A percentile compares a stretch with the other conserved stretches of the same genome.
phyloP scores from a whole-genome alignment of 2,888 invertebrate genomes.

The Aphrophora alni region DNA sequence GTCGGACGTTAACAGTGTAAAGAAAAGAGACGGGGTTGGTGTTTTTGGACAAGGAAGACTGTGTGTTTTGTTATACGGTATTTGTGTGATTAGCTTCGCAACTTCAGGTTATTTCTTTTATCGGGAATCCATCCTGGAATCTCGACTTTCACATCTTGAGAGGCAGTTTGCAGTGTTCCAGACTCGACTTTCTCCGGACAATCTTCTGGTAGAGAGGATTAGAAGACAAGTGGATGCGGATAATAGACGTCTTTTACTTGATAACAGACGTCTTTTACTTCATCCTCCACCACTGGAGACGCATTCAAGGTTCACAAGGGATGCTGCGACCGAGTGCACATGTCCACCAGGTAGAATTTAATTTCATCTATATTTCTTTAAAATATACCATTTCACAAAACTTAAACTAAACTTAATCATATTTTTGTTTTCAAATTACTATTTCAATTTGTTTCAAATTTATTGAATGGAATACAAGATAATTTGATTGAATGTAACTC shows the following conservation, averaged over 20 bases:
- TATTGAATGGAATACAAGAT: no score
- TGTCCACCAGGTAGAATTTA: conserved; percentile 11
- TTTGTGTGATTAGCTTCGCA: conserved; percentile 68
- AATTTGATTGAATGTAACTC: no score
- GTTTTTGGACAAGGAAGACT: neutral
- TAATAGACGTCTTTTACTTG: neutral
- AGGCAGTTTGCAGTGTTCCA: conserved; percentile 63
- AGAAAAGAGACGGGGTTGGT: neutral
- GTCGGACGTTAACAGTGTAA: neutral
- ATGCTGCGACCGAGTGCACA: conserved; percentile 23
- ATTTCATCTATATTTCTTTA: no score
- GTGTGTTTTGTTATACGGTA: conserved; percentile 61
- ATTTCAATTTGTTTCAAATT: no score
- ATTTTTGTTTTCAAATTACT: no score
- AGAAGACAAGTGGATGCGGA: conserved; percentile 60
- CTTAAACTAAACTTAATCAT: no score
- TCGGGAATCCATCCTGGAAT: conserved; percentile 64
- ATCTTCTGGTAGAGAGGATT: conserved; percentile 62
- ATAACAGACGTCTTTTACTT: conserved; percentile 47
- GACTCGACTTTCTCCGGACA: conserved; percentile 59
- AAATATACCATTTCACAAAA: no score
- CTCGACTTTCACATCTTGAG: conserved; percentile 63
- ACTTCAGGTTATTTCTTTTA: conserved; percentile 67
- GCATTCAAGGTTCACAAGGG: conserved; percentile 52
- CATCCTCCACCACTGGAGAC: neutral